Conservation (phyloP, 2,888 invertebrate genomes). For the Dasysyrphus tricinctus region DNA sequence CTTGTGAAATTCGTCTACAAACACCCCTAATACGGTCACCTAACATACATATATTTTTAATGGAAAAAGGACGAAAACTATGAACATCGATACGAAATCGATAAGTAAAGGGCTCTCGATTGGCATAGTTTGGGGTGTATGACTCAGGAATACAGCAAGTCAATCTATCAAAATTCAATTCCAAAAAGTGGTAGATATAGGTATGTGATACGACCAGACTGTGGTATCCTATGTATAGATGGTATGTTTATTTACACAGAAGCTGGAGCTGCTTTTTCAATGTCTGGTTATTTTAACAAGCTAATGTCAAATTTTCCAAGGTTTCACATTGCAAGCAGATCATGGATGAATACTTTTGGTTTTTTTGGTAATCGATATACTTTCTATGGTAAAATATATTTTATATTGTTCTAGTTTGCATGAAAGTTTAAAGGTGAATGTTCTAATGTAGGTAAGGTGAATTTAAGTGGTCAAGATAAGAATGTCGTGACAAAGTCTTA, state of each 20-base stretch:
- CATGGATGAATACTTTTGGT: neutral
- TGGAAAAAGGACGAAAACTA: neutral
- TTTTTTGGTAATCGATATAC: neutral
- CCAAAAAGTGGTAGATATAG: slow-evolving; percentile 25
- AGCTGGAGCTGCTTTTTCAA: neutral
- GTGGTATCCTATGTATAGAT: neutral
- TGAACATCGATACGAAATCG: slow-evolving; percentile 9
- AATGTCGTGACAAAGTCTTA: too few relatives aligned
- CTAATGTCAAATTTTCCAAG: neutral
- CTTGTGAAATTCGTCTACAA: neutral
- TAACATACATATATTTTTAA: neutral
- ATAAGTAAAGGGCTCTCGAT: neutral
- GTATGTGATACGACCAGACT: slow-evolving; percentile 25
- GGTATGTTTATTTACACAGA: too few relatives aligned
- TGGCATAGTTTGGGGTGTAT: slow-evolving; percentile 51
- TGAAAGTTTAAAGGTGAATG: neutral
- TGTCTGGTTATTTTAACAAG: slow-evolving; percentile 1
- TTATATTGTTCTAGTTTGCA: neutral
- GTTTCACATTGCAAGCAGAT: neutral
- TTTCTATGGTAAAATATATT: neutral
- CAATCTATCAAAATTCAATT: slow-evolving; percentile 72
- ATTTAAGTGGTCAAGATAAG: neutral
- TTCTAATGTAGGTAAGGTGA: neutral
- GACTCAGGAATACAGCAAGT: neutral
- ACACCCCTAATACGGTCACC: neutral